Base-by-base conservation (phyloP, 2,113 vertebrate species). In the Trinectes maculatus region DNA sequence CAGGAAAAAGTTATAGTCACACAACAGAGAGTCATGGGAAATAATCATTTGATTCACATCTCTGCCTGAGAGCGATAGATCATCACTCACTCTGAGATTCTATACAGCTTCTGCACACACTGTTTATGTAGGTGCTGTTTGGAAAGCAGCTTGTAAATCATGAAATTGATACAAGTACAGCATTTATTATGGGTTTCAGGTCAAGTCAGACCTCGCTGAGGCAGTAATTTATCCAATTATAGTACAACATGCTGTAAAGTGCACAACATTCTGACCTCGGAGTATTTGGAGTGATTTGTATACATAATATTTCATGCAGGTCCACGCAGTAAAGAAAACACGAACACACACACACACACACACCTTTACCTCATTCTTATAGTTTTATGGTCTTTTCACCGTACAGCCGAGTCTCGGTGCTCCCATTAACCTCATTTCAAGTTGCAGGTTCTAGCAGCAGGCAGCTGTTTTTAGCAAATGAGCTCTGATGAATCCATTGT, bases 371-470 rank as follows among this genome's bases (percentile, higher is more conserved):
- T 69, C 3, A 24, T 63, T 62, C 42, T 44, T 52, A 11, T 46
- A 24, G n/a, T 43, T 63, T 60, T 34, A 54, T 67, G 39, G 40
- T 33, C 40, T 34, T 26, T 61, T 61, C 42, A 33, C 16, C 56
- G 57, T 68, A 22, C 36, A 25, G 22, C 47, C 42, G 13, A 11
- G 42, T 44, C 42, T 49, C 6, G 36, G 13, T 6, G 12, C 52
- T 49, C 28, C 22, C 37, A 63, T 76, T 70, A 70, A 58, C 58
- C 58, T 52, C 15, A 36, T 56, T 62, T 44, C 52, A 58, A 46
- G 22, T 3, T 25, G 8, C 13, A 34, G 40, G 58, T 31, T 56
- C 34, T 3, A 42, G 19, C 33, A 43, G 26, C 31, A 58, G 39
- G 22, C 21, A 55, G 39, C 40, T 60, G 24, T 31, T 39, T 16